Conservation (phyloP, 2,797 vertebrate species). For the Lacerta agilis region DNA sequence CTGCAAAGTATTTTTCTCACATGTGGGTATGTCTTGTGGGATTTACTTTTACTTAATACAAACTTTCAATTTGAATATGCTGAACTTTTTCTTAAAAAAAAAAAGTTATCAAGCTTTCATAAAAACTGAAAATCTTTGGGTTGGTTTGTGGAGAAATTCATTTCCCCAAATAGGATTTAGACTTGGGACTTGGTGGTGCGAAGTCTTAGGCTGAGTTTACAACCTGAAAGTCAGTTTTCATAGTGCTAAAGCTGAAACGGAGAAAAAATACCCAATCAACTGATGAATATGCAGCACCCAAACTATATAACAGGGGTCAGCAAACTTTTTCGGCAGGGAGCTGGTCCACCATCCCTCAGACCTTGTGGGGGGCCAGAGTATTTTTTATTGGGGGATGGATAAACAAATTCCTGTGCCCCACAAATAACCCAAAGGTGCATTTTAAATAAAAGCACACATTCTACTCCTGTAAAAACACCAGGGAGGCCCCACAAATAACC, state of each 20-base stretch:
- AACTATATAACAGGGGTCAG: not conserved
- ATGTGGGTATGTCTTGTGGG: not conserved
- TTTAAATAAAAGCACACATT: no score
- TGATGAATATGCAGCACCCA: not conserved
- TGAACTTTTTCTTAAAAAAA: not conserved
- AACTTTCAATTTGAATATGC: conserved; percentile 43
- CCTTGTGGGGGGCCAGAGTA: no score
- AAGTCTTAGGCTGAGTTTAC: not conserved
- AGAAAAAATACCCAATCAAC: not conserved
- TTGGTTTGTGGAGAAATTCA: conserved; percentile 27
- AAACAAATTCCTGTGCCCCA: no score
- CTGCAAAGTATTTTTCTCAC: not conserved
- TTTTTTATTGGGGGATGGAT: no score
- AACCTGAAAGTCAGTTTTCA: not conserved
- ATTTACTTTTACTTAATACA: conserved; percentile 19
- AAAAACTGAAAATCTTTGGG: conserved; percentile 57
- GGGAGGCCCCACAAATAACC: no score
- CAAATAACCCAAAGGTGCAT: no score
- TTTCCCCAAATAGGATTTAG: conserved; percentile 27
- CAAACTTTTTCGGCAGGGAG: no score
- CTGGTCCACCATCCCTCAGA: no score
- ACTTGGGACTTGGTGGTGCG: not conserved
- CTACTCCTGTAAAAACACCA: no score
- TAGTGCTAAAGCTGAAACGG: not conserved
- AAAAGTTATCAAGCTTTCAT: conserved; percentile 47